These are phyloP conservation scores for Okamejei kenojei DNA, from an alignment of 2,797 vertebrate species.

Conservation along the genomic window DNA sequence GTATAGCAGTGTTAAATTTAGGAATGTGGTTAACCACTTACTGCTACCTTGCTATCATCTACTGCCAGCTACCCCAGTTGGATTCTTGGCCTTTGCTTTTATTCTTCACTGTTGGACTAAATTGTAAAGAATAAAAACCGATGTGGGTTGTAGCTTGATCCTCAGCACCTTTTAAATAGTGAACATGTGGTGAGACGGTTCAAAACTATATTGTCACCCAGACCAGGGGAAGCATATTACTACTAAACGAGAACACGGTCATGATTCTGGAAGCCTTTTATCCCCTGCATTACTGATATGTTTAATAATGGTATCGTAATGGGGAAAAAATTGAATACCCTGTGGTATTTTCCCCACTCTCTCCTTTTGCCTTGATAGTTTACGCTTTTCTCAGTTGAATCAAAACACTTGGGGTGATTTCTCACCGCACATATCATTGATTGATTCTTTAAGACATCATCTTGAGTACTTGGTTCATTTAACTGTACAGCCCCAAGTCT, in stretches of 20 bases:
- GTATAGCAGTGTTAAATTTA: slow-evolving; percentile 14
- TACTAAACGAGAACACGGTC: not conserved
- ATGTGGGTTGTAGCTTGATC: not conserved
- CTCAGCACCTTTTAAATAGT: not conserved
- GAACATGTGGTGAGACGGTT: too few species aligned
- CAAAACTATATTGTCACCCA: not conserved
- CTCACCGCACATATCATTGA: too few species aligned
- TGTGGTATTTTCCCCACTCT: not conserved
- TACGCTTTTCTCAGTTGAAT: not conserved
- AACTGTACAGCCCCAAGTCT: not conserved
- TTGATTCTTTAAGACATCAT: not conserved
- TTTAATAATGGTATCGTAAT: not conserved
- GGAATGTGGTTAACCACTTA: not conserved
- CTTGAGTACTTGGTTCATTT: not conserved
- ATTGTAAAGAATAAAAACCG: not conserved
- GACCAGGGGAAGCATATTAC: too few species aligned
- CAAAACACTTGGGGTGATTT: not conserved
- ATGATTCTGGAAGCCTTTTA: not conserved
- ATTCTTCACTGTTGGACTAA: not conserved
- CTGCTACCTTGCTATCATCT: not conserved
- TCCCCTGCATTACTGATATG: not conserved
- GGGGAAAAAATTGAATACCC: not conserved
- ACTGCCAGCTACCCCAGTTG: not conserved
- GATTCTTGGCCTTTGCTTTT: not conserved
- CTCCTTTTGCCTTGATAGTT: not conserved